Evolutionary conservation across 2,113 vertebrate species (phyloP).

Genomic region (Turnix velox): DNA sequence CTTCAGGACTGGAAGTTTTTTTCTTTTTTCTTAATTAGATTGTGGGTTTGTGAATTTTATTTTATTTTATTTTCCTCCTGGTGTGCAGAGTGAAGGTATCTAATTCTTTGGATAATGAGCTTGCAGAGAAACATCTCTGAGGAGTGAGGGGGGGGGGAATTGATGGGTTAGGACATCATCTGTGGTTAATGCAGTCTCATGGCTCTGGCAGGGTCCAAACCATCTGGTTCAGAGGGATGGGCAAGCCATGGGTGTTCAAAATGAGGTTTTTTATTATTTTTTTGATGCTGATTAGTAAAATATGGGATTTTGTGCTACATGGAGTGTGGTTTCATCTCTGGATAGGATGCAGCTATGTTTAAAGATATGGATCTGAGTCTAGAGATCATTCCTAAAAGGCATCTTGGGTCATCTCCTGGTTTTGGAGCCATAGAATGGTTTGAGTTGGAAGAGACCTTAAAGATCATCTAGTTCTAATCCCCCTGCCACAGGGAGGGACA

Average conservation of each 20-base stretch:
- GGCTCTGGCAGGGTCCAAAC: neutral
- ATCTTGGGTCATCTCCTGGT: neutral
- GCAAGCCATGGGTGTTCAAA: neutral
- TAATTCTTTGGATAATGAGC: constrained; percentile 36
- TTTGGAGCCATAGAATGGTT: too few species aligned
- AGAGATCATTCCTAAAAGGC: neutral
- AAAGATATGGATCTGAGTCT: neutral
- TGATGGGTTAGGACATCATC: neutral
- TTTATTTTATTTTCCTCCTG: neutral
- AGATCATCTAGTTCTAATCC: too few species aligned
- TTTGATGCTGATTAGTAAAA: neutral
- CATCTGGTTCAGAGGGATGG: neutral
- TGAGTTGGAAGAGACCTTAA: too few species aligned
- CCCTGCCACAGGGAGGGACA: too few species aligned
- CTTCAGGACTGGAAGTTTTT: constrained; percentile 34
- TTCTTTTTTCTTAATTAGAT: constrained; percentile 16
- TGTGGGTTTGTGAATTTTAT: neutral
- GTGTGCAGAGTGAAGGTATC: neutral
- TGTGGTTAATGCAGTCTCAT: neutral
- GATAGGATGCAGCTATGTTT: neutral
- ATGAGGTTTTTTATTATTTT: neutral
- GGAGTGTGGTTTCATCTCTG: neutral
- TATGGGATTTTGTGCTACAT: neutral
- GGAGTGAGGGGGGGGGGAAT: neutral
- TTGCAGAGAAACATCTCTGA: neutral